Percentiles rank a stretch among this genome's conserved stretches.
These are phyloP conservation scores for Nibea albiflora DNA, from an alignment of 2,113 vertebrate genomes.

Conservation along the genomic window DNA sequence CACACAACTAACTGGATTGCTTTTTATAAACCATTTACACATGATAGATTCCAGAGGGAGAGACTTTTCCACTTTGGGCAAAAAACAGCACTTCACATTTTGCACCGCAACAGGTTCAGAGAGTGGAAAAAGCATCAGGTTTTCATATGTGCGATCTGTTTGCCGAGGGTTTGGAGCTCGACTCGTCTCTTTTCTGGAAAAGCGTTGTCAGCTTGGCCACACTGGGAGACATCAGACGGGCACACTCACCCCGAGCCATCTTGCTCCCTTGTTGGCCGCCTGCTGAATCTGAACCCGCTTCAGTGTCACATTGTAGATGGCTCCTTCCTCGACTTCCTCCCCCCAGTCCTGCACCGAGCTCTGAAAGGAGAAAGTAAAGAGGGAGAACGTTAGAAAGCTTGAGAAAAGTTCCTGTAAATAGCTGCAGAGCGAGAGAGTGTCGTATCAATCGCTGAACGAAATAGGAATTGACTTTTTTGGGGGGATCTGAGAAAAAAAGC, in stretches of 20 bases:
- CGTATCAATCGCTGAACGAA: constrained; percentile 4
- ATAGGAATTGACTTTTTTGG: constrained; percentile 15
- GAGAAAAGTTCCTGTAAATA: not conserved
- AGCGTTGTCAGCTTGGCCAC: constrained; percentile 20
- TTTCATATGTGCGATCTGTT: not conserved
- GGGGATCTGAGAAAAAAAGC: constrained; percentile 34
- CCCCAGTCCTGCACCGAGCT: constrained; percentile 96
- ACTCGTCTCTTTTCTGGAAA: not conserved
- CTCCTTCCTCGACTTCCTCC: constrained; percentile 97
- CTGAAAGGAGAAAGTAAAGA: constrained; percentile 73
- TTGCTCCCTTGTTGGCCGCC: constrained; percentile 95
- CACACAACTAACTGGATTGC: not conserved
- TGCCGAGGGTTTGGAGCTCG: not conserved
- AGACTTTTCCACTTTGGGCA: constrained; percentile 11
- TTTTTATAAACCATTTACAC: constrained; percentile 25
- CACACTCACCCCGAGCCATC: constrained; percentile 86
- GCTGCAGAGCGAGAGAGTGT: not conserved
- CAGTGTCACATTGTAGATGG: constrained; percentile 95
- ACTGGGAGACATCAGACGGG: constrained; percentile 5
- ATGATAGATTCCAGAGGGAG: not conserved
- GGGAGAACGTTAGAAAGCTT: constrained; percentile 11
- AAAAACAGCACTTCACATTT: constrained; percentile 13
- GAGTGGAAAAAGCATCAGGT: constrained; percentile 11
- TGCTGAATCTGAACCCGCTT: constrained; percentile 97
- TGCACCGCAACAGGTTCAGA: constrained; percentile 37